Percentiles rank a stretch among this genome's conserved stretches.
phyloP scores from a whole-genome alignment of 2,888 invertebrate genomes.

The Archips crataeganus region DNA sequence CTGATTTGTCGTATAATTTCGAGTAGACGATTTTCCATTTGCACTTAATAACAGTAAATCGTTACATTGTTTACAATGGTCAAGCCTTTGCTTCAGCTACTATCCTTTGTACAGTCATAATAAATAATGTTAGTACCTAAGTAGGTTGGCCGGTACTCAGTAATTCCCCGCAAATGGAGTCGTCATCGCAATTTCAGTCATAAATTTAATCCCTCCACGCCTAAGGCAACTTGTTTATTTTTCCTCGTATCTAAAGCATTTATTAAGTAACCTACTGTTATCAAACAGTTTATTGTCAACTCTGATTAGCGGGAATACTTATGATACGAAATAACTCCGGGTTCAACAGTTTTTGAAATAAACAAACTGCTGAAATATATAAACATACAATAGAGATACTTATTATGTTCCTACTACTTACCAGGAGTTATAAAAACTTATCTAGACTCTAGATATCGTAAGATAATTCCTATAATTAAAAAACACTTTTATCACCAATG shows the following conservation, averaged over 20 bases:
- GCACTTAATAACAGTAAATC: too few relatives aligned
- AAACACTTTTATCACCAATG: neutral
- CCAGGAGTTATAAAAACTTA: neutral
- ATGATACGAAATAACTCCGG: slow-evolving; percentile 20
- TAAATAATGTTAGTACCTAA: slow-evolving; percentile 9
- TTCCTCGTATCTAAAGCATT: slow-evolving; percentile 13
- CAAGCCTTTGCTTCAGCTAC: neutral
- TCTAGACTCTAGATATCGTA: neutral
- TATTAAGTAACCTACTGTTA: slow-evolving; percentile 23
- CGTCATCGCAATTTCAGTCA: slow-evolving; percentile 34
- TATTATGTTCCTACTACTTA: neutral
- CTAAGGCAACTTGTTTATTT: slow-evolving; percentile 25
- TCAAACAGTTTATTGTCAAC: slow-evolving; percentile 19
- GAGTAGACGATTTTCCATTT: too few relatives aligned
- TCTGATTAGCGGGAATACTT: slow-evolving; percentile 26
- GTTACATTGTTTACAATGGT: neutral
- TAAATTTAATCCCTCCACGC: slow-evolving; percentile 21
- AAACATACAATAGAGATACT: neutral
- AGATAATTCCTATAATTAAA: neutral
- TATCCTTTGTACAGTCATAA: neutral
- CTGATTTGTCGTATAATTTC: too few relatives aligned
- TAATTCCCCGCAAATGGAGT: slow-evolving; percentile 30
- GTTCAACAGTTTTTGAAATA: slow-evolving; percentile 11
- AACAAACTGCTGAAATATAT: neutral
- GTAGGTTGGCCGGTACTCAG: slow-evolving; percentile 18